A percentile compares a stretch with the other conserved stretches of the same genome.
Evolutionary conservation across 2,888 invertebrate genomes (phyloP).

Genomic region (Cantharis rufa): DNA sequence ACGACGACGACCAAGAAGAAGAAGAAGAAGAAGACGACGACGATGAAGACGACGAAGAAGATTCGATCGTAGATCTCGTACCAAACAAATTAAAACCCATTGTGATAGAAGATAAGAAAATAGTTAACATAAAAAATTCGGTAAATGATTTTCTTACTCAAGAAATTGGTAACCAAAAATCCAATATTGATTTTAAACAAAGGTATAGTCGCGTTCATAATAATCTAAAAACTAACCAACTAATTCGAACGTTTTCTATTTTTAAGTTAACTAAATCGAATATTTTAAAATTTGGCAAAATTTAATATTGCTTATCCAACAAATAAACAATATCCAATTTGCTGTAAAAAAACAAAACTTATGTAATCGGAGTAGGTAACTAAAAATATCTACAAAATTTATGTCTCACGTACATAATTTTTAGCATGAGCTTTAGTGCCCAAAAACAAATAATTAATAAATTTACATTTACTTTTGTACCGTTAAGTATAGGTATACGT

Average conservation of each 20-base stretch:
- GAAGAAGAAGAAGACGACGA: slow-evolving; percentile 36
- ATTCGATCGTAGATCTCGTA: slow-evolving; percentile 21
- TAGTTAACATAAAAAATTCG: slow-evolving; percentile 17
- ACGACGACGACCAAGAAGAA: slow-evolving; percentile 34
- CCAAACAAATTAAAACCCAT: slow-evolving; percentile 4
- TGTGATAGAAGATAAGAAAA: slow-evolving; percentile 10
- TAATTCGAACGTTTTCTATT: neutral
- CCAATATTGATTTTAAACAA: slow-evolving; percentile 7
- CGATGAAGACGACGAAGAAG: slow-evolving; percentile 37
- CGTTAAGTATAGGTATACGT: too few species aligned
- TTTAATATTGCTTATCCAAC: neutral
- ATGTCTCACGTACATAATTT: neutral
- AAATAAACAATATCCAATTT: neutral
- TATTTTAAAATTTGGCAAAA: neutral
- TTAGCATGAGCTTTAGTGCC: neutral
- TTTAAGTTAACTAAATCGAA: neutral
- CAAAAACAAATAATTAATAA: neutral
- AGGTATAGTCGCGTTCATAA: slow-evolving; percentile 24
- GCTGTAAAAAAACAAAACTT: neutral
- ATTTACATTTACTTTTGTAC: neutral
- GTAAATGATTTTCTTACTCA: slow-evolving; percentile 31
- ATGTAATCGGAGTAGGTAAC: neutral
- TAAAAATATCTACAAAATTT: neutral
- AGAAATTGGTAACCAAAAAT: slow-evolving; percentile 27
- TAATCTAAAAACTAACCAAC: slow-evolving; percentile 3